Percentiles rank a stretch among this genome's conserved stretches.
These are phyloP conservation scores for Nasua narica DNA, from an alignment of 2,797 vertebrate genomes.

Conservation along the genomic window DNA sequence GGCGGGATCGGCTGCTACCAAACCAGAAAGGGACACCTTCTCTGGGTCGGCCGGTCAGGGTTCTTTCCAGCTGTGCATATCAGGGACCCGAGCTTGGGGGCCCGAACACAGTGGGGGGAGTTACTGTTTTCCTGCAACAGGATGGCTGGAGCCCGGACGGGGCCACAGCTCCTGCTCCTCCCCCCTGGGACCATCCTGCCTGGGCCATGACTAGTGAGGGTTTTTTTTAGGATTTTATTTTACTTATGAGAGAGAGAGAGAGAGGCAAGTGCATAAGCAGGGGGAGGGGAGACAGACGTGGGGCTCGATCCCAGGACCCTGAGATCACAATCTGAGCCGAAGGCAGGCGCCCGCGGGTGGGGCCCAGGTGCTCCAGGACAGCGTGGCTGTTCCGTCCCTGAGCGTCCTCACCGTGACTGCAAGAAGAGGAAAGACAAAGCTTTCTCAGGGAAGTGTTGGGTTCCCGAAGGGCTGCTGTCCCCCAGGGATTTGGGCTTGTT, in stretches of 20 bases:
- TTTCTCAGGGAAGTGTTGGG: fast-evolving
- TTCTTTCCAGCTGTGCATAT: not conserved
- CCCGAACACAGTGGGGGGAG: fast-evolving
- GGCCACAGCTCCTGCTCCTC: not conserved
- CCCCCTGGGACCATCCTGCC: fast-evolving
- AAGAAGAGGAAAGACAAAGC: not conserved
- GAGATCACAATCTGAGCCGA: not conserved
- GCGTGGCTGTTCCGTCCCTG: not conserved
- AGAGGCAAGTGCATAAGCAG: not conserved
- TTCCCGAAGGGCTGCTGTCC: fast-evolving
- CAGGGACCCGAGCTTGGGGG: not conserved
- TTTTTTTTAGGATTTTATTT: not conserved
- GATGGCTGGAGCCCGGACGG: fast-evolving
- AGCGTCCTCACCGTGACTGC: not conserved
- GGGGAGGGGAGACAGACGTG: not conserved
- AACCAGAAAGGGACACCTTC: not conserved
- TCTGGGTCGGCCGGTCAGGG: not conserved
- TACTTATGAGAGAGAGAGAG: not conserved
- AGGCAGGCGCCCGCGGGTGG: no score
- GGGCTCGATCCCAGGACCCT: not conserved
- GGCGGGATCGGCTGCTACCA: fast-evolving
- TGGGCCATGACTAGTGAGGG: not conserved
- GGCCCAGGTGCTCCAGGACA: fast-evolving
- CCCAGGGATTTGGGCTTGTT: not conserved
- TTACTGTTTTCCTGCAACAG: not conserved